Evolutionary conservation across 2,113 vertebrate species (phyloP).

Genomic region (Catharus minimus): DNA sequence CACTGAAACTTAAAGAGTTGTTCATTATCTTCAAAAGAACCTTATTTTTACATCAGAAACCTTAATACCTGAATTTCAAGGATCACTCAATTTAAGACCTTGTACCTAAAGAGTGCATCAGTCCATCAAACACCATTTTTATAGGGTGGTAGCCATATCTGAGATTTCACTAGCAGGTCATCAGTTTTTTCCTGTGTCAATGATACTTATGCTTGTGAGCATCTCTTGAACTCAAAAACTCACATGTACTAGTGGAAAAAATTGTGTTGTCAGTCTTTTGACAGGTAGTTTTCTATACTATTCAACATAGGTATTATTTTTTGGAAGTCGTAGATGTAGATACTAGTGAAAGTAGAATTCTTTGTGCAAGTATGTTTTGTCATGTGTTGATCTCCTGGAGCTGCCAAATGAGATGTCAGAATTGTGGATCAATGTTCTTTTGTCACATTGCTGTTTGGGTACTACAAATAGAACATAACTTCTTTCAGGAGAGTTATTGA

Average conservation of each 20-base stretch:
- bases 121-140: not conserved
- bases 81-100: not conserved
- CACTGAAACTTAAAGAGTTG: fast-evolving
- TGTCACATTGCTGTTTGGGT: not conserved
- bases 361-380: not conserved
- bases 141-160: not conserved
- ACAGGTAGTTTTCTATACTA: not conserved
- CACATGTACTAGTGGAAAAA: not conserved
- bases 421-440: not conserved
- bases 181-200: not conserved
- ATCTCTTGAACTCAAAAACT: not conserved
- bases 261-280: not conserved
- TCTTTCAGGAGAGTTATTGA: not conserved
- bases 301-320: not conserved
- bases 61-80: not conserved
- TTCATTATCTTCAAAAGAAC: not conserved
- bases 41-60: not conserved
- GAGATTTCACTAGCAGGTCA: not conserved
- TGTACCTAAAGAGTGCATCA: not conserved
- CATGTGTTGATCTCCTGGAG: not conserved
- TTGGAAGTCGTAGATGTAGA: not conserved
- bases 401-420: not conserved
- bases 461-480: not conserved
- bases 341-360: not conserved
- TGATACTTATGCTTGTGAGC: not conserved